A percentile compares a stretch with the other conserved stretches of the same genome.
These are phyloP conservation scores for Ammodytes dubius DNA, from an alignment of 2,113 vertebrate species.

Conservation along the genomic window DNA sequence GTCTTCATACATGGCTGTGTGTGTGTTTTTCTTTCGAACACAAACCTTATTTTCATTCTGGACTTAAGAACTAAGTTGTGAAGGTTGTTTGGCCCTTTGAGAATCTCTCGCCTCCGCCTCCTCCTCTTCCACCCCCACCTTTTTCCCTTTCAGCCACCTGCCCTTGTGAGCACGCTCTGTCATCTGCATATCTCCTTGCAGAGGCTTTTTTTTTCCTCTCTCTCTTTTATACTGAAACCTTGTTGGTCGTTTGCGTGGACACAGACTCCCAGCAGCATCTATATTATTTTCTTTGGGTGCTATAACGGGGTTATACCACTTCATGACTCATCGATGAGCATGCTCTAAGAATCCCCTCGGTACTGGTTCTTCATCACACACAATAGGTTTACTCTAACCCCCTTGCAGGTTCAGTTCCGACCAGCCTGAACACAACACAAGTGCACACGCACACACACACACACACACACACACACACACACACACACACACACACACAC, in stretches of 20 bases:
- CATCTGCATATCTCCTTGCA: conserved; percentile 57
- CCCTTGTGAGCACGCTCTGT: conserved; percentile 51
- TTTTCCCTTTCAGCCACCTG: conserved; percentile 47
- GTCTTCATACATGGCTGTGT: not conserved
- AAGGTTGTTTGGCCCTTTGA: conserved; percentile 65
- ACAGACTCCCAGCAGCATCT: conserved; percentile 48
- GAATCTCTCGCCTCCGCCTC: conserved; percentile 25
- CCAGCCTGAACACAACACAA: not conserved
- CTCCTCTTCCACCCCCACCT: conserved; percentile 39
- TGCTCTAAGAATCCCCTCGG: conserved; percentile 18
- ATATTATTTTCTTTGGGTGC: conserved; percentile 48
- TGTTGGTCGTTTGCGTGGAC: conserved; percentile 62
- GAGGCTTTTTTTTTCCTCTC: not conserved
- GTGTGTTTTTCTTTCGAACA: conserved; percentile 18
- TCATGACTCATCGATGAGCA: conserved; percentile 62
- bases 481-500: no score
- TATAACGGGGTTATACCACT: conserved; percentile 42
- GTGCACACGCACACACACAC: conserved; percentile 1
- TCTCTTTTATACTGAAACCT: conserved; percentile 12
- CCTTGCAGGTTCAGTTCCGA: conserved; percentile 3
- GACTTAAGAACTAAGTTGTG: conserved; percentile 49
- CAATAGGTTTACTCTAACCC: conserved; percentile 20
- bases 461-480: not conserved
- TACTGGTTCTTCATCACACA: not conserved
- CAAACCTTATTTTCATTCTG: conserved; percentile 48